Conservation (phyloP, 2,797 vertebrate genomes). For the Xerus rutilus region DNA sequence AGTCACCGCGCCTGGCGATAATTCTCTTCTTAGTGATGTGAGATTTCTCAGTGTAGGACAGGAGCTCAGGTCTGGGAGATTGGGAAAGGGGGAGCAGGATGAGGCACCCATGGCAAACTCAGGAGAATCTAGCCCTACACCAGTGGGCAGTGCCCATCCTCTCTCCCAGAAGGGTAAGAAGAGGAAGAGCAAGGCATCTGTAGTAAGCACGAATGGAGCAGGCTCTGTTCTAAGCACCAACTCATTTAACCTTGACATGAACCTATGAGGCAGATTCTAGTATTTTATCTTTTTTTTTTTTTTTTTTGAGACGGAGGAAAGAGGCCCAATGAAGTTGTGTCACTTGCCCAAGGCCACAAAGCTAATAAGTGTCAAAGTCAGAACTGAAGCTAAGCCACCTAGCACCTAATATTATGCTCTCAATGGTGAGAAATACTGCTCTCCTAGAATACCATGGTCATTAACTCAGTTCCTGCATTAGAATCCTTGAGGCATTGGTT, state of each 20-base stretch:
- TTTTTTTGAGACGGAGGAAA: slow-evolving; percentile 16
- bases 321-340: not conserved
- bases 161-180: not conserved
- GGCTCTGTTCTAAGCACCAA: not conserved
- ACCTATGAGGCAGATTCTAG: not conserved
- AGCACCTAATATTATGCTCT: not conserved
- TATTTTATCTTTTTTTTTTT: not conserved
- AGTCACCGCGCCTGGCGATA: not conserved
- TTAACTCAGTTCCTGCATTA: not conserved
- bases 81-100: not conserved
- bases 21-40: slow-evolving; percentile 13
- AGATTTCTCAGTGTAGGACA: not conserved
- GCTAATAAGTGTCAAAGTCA: not conserved
- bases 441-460: not conserved
- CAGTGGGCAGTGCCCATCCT: not conserved
- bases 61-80: not conserved
- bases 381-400: not conserved
- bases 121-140: not conserved
- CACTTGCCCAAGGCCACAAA: not conserved
- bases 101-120: not conserved
- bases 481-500: not conserved
- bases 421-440: not conserved
- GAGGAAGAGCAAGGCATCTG: not conserved
- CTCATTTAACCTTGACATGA: not conserved
- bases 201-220: not conserved